Percentiles rank a stretch among this genome's conserved stretches.
Evolutionary conservation across 2,888 invertebrate genomes (phyloP).

Genomic region (Caenorhabditis becei): DNA sequence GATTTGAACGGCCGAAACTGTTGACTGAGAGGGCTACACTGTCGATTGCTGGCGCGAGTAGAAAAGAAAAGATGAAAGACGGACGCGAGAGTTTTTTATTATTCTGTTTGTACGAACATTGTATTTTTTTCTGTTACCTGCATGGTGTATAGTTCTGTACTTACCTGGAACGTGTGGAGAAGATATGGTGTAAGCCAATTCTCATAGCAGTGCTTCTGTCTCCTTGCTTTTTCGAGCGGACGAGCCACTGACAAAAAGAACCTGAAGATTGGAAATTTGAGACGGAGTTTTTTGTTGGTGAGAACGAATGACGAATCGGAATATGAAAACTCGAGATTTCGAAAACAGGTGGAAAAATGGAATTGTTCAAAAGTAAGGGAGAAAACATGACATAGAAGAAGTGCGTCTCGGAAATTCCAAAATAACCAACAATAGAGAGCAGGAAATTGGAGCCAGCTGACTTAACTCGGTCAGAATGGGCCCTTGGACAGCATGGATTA

Average conservation of each 20-base stretch:
- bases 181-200: constrained; percentile 65
- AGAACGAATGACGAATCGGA: neutral
- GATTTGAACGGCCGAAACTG: constrained; percentile 4
- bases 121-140: neutral
- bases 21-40: constrained; percentile 12
- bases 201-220: constrained; percentile 72
- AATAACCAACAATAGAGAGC: constrained; percentile 18
- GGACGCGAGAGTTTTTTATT: constrained; percentile 9
- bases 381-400: constrained; percentile 4
- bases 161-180: constrained; percentile 60
- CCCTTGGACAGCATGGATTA: constrained; percentile 5
- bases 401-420: constrained; percentile 9
- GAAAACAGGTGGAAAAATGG: constrained; percentile 11
- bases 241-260: constrained; percentile 58
- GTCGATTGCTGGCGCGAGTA: neutral
- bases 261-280: constrained; percentile 30
- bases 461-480: neutral
- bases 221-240: constrained; percentile 57
- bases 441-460: constrained; percentile 23
- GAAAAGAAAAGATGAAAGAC: constrained; percentile 18
- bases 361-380: neutral
- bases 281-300: neutral
- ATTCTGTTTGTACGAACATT: constrained; percentile 6
- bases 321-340: neutral
- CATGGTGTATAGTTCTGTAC: neutral